These are phyloP conservation scores for Bucorvus abyssinicus DNA, from an alignment of 2,797 vertebrate genomes.

Conservation along the genomic window DNA sequence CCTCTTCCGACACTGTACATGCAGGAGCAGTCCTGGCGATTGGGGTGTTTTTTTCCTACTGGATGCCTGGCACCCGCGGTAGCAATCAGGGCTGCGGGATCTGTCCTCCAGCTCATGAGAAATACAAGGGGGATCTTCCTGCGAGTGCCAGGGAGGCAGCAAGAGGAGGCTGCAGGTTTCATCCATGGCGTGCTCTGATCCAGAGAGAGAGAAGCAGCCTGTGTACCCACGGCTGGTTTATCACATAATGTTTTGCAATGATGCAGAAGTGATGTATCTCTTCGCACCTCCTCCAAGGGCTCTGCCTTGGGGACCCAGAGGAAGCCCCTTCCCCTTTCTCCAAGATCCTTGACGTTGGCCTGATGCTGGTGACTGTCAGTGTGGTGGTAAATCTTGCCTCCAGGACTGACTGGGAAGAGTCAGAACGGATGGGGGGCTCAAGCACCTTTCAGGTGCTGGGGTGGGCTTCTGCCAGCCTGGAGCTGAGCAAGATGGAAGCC, in stretches of 20 bases:
- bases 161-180: background rate
- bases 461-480: background rate
- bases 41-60: background rate
- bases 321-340: background rate
- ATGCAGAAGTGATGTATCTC: background rate
- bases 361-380: background rate
- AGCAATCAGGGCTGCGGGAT: background rate
- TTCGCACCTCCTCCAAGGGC: background rate
- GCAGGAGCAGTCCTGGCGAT: background rate
- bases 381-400: background rate
- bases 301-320: background rate
- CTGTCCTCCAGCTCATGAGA: background rate
- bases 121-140: background rate
- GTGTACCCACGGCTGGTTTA: background rate
- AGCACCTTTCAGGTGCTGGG: accelerated
- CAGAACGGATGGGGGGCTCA: background rate
- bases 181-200: background rate
- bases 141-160: background rate
- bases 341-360: background rate
- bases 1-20: background rate
- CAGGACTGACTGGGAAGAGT: background rate
- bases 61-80: background rate
- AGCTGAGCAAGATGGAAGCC: too few species aligned
- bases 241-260: background rate
- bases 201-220: background rate